Base-by-base conservation (phyloP, 2,888 invertebrate species). In the Nymphalis polychloros region DNA sequence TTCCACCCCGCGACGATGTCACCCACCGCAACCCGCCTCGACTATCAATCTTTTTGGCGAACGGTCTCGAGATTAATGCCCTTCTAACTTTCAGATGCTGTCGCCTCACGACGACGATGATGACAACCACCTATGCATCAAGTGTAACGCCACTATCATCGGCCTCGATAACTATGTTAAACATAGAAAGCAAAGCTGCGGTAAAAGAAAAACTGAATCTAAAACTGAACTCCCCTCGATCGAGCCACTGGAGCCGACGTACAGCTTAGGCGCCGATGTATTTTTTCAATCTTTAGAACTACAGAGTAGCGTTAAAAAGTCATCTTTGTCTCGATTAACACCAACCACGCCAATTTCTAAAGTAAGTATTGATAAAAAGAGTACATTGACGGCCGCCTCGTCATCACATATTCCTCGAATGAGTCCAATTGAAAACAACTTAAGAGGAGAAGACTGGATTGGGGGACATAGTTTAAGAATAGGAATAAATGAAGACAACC, bases 121-220 rank as follows among this genome's bases (percentile, higher is more conserved):
- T 65, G 97, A 98, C 86, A 95, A 94, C 6, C 98, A 98, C 82
- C 94, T 97, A 72, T 98, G 98, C 87, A 95, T 98, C 78, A 97
- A 96, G 81, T 98, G 98, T 88, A 96, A 96, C 77, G 84, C 93
- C 20, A 97, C 97, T 4, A 95, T 98, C 70, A 88, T 95, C 49
- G 98, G 98, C 0, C 92, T 98, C n/a, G 96, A 96, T 53, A 96
- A 96, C 83, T 98, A 98, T 83, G 94, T 98, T 35, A 94, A 94
- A 50, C 98, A 98, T 81, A 94, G 97, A 55, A 97, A 97, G 81
- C 90, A 93, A 47, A 94, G 94, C 74, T 97, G 97, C 77, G 90
- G 92, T 35, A 93, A 93, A 83, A 81, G 81, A 64, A 82, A 84
- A 72, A 70, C 75, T 3, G 83, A 83, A 46, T 75, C 76, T 0